Evolutionary conservation across 2,888 invertebrate species (phyloP).

Genomic region (Ormyrus labotus): DNA sequence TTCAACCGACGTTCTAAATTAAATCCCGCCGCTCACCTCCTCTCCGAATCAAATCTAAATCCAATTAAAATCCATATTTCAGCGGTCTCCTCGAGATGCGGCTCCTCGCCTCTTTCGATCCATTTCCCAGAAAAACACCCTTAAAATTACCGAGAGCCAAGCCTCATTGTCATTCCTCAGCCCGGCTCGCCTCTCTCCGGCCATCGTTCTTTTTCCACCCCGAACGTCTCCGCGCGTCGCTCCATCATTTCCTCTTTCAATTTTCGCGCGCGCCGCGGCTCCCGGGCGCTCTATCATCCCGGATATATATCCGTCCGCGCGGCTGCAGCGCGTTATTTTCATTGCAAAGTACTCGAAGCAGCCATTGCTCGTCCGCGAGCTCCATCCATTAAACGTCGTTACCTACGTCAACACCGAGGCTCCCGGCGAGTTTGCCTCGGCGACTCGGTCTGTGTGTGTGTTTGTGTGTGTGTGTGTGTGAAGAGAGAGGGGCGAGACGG

Average conservation of each 20-base stretch:
- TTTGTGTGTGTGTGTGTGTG: not conserved
- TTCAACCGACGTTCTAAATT: no score
- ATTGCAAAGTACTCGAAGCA: constrained; percentile 59
- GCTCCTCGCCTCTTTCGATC: no score
- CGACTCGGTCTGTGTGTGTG: not conserved
- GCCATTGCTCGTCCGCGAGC: constrained; percentile 7
- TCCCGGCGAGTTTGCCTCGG: constrained; percentile 1
- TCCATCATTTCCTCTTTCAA: not conserved
- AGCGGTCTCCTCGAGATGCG: no score
- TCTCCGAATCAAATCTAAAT: no score
- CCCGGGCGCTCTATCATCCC: constrained; percentile 6
- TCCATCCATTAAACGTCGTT: constrained; percentile 65
- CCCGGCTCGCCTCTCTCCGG: not conserved
- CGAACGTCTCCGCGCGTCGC: not conserved
- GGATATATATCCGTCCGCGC: not conserved
- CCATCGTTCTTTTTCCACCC: not conserved
- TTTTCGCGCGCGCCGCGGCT: not conserved
- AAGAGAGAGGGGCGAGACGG: not conserved
- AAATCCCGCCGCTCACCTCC: no score
- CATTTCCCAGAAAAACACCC: no score
- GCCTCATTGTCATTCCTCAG: constrained; percentile 12
- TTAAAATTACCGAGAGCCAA: constrained; percentile 18
- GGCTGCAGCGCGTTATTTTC: constrained; percentile 59
- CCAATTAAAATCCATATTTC: no score
- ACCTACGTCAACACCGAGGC: constrained; percentile 62